Base-by-base conservation (phyloP, 2,797 vertebrate species). In the Enteromius mattozi region DNA sequence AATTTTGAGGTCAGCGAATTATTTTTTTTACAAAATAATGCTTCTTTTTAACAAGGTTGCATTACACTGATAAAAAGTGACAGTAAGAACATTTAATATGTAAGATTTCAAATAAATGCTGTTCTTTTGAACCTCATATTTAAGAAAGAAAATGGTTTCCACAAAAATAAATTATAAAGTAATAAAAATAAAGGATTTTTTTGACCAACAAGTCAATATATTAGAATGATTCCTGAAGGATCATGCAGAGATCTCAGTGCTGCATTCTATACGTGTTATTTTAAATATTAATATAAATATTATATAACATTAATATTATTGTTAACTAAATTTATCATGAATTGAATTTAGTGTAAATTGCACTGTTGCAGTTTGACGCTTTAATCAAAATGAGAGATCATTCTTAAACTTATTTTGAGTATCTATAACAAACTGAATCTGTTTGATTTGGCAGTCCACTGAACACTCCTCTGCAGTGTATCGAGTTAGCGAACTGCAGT, bases 401-500 rank as follows among this genome's bases (percentile, higher is more conserved):
- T 33, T 51, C 2, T 4, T 30, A 13, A 33, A 33, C 27, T 9
- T 47, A 42, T 74, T 21, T 74, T 33, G 70, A 72, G 42, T 72
- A 49, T 30, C 24, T 30, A 83, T n/a, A 37, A 24, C 42, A 45
- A 45, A 45, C 42, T 45, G 42, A 9, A 3, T 78, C 21, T 37
- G 24, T 76, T 21, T 83, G 40, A 78, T 72, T 80, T 14, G n/a
- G 5, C 92, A 99, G 98, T 88, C 96, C 97, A 35, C 92, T 99
- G 21, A 93, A 91, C 89, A 97, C 95, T 6, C 97, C 98, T 0
- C 91, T 99, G 87, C 94, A 94, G 91, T 90, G 87, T 16, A 86
- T 99, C 90, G 97, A 99, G 89, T 89, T 99, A 90, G 95, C 97
- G 61, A 97, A 97, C 92, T 99, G 98, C 83, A 90, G 90, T 70